Percentiles rank a stretch among this genome's conserved stretches.
Conservation (phyloP, 2,888 invertebrate species). For the Brachyptera putata region DNA sequence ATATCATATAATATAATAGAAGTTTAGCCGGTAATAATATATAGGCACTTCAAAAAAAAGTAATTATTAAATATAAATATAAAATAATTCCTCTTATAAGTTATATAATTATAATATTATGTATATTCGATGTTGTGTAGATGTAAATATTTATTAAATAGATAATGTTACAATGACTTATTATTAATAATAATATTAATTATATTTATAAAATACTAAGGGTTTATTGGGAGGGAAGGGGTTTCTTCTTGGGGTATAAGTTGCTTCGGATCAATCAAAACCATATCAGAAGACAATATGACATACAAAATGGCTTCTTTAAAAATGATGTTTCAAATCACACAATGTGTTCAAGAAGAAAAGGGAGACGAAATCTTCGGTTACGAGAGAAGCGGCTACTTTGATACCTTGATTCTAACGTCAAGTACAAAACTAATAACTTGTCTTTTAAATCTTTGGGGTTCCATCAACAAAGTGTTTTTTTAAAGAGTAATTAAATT, state of each 20-base stretch:
- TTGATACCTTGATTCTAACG: constrained; percentile 3
- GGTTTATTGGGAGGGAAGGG: constrained; percentile 24
- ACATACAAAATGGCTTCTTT: constrained; percentile 18
- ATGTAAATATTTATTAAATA: constrained; percentile 34
- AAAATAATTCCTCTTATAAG: constrained; percentile 29
- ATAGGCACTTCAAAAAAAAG: neutral
- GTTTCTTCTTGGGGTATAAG: constrained; percentile 25
- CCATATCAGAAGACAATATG: constrained; percentile 27
- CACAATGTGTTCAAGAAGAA: constrained; percentile 23
- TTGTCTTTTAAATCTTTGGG: constrained; percentile 12
- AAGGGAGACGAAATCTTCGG: neutral
- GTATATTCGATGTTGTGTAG: constrained; percentile 35
- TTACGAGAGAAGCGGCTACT: neutral
- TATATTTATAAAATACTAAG: constrained; percentile 28
- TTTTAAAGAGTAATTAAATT: no score
- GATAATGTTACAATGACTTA: constrained; percentile 16
- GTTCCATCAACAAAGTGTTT: no score
- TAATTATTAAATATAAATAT: constrained; percentile 23
- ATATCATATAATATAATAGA: no score
- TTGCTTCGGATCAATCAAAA: constrained; percentile 26
- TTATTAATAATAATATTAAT: constrained; percentile 22
- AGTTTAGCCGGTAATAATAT: no score
- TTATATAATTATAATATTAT: constrained; percentile 29
- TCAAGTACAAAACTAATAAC: constrained; percentile 14
- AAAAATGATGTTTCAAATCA: constrained; percentile 16